Conservation (phyloP, 2,888 invertebrate species). For the Escarpia spicata region DNA sequence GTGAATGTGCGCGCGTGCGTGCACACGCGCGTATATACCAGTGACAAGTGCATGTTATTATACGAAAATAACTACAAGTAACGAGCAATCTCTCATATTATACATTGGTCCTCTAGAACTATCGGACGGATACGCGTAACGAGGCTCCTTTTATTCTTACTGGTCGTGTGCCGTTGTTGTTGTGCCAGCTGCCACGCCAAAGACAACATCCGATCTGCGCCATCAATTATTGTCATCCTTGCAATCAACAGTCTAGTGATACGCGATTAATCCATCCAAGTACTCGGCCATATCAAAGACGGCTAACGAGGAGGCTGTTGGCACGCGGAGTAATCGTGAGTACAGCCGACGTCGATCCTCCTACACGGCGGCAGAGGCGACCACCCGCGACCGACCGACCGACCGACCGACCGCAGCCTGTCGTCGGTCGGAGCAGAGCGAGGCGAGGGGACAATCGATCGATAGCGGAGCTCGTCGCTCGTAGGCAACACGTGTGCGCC, state of each 20-base stretch:
- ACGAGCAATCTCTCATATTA: too few relatives aligned
- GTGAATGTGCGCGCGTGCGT: too few relatives aligned
- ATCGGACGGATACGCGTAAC: not conserved
- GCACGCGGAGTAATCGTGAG: not conserved
- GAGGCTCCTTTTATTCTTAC: not conserved
- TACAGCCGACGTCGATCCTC: not conserved
- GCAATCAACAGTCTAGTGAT: not conserved
- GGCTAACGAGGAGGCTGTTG: not conserved
- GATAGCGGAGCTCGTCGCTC: not conserved
- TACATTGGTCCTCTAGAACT: not conserved
- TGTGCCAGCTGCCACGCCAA: not conserved
- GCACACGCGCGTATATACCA: too few relatives aligned
- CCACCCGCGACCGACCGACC: too few relatives aligned
- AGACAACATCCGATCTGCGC: not conserved
- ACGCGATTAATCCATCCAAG: not conserved
- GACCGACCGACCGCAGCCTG: too few relatives aligned
- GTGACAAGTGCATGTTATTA: too few relatives aligned
- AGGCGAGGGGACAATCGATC: not conserved
- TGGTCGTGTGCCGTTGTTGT: not conserved
- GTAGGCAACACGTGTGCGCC: conserved; percentile 10
- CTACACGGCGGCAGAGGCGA: not conserved
- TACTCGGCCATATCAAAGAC: not conserved
- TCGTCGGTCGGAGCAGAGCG: not conserved
- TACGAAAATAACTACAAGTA: not conserved
- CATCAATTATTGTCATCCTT: not conserved